Conservation (phyloP, 2,797 vertebrate species). For the Macropodus opercularis region DNA sequence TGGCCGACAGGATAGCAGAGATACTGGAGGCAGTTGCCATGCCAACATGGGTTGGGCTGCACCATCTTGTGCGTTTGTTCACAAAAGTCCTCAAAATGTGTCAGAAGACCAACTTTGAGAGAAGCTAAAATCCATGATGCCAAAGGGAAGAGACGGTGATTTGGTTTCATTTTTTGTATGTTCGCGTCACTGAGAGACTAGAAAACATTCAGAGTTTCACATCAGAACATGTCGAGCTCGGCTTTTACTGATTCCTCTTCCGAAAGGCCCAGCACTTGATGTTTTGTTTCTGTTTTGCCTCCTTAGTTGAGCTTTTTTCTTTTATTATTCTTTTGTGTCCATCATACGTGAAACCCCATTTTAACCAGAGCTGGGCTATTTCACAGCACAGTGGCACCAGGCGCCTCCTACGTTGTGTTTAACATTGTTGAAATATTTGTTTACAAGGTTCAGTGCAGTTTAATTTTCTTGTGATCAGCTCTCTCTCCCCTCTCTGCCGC, state of each 20-base stretch:
- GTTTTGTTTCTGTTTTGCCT: not conserved
- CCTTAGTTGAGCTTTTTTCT: slow-evolving; percentile 19
- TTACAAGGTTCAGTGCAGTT: slow-evolving; percentile 80
- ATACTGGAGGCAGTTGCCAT: slow-evolving; percentile 69
- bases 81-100: slow-evolving; percentile 34
- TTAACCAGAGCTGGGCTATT: slow-evolving; percentile 54
- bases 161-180: slow-evolving; percentile 6
- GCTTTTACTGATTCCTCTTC: slow-evolving; percentile 2
- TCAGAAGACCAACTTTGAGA: slow-evolving; percentile 49
- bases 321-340: slow-evolving; percentile 17
- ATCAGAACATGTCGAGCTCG: no score
- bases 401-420: slow-evolving; percentile 66
- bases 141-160: slow-evolving; percentile 14
- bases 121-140: slow-evolving; percentile 11
- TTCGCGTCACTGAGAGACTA: not conserved
- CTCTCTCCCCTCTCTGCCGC: slow-evolving; percentile 19
- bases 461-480: slow-evolving; percentile 79
- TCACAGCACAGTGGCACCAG: slow-evolving; percentile 68
- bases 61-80: slow-evolving; percentile 36
- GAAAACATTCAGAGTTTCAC: no score
- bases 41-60: slow-evolving; percentile 54
- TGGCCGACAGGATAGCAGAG: slow-evolving; percentile 42
- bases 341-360: slow-evolving; percentile 63
- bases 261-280: not conserved
- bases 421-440: slow-evolving; percentile 82